These are phyloP conservation scores for Numenius phaeopus DNA, from an alignment of 2,797 vertebrate species.

Conservation along the genomic window DNA sequence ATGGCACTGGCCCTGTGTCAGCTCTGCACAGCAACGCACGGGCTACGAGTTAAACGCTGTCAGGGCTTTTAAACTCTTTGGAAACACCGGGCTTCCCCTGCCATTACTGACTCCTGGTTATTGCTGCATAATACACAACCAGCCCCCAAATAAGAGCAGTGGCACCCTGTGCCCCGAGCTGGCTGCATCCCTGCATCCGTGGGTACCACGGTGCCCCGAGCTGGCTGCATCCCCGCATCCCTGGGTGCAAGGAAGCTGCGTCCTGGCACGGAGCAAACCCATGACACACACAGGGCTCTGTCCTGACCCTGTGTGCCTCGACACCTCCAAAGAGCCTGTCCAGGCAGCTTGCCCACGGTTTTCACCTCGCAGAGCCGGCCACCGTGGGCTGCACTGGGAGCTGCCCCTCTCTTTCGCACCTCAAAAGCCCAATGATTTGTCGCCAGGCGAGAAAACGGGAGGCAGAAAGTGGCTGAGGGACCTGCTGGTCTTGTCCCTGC, in stretches of 20 bases:
- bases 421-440: neutral
- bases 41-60: neutral
- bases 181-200: neutral
- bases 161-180: neutral
- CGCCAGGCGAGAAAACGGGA: neutral
- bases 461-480: neutral
- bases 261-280: accelerated
- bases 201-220: neutral
- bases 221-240: neutral
- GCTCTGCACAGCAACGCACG: neutral
- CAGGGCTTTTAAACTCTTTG: neutral
- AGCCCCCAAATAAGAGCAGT: neutral
- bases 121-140: constrained; percentile 11
- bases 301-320: neutral
- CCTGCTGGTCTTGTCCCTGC: neutral
- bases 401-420: neutral
- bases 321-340: neutral
- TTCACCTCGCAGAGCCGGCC: neutral
- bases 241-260: neutral
- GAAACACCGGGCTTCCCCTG: neutral
- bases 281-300: accelerated
- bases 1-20: neutral
- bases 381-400: neutral
- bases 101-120: neutral
- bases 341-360: accelerated